phyloP scores from a whole-genome alignment of 2,113 vertebrate species.

The Trematomus loennbergii region DNA sequence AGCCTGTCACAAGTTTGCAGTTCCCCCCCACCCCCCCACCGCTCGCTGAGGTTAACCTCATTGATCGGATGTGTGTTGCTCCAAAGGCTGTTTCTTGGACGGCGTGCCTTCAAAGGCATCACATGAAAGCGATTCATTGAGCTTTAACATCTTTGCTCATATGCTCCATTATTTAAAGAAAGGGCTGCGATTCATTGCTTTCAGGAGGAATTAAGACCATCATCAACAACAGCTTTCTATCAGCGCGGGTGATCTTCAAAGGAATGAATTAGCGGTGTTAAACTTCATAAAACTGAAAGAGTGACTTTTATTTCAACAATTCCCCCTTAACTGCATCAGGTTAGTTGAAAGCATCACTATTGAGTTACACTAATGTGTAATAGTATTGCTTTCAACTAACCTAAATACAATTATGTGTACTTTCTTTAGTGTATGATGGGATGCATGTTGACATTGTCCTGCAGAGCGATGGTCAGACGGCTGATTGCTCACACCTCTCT shows the following conservation, averaged over 20 bases:
- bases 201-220: neutral
- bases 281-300: too few relatives aligned
- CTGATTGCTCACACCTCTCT: neutral
- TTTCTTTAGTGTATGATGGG: too few relatives aligned
- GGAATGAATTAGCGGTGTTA: neutral
- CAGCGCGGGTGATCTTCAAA: conserved; percentile 12
- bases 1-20: too few relatives aligned
- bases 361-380: too few relatives aligned
- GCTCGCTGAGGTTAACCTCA: conserved; percentile 68
- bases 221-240: conserved; percentile 11
- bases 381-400: too few relatives aligned
- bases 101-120: conserved; percentile 66
- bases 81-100: conserved; percentile 36
- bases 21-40: neutral
- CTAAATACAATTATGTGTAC: too few relatives aligned
- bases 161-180: conserved; percentile 51
- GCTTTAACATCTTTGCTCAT: conserved; percentile 37
- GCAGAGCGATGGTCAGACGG: conserved; percentile 18
- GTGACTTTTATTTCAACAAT: too few relatives aligned
- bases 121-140: conserved; percentile 57
- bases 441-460: neutral
- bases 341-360: too few relatives aligned
- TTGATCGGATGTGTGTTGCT: conserved; percentile 73
- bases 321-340: too few relatives aligned
- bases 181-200: neutral